A percentile compares a stretch with the other conserved stretches of the same genome.
Evolutionary conservation across 2,888 invertebrate species (phyloP).

Genomic region (Drosophila mettleri): DNA sequence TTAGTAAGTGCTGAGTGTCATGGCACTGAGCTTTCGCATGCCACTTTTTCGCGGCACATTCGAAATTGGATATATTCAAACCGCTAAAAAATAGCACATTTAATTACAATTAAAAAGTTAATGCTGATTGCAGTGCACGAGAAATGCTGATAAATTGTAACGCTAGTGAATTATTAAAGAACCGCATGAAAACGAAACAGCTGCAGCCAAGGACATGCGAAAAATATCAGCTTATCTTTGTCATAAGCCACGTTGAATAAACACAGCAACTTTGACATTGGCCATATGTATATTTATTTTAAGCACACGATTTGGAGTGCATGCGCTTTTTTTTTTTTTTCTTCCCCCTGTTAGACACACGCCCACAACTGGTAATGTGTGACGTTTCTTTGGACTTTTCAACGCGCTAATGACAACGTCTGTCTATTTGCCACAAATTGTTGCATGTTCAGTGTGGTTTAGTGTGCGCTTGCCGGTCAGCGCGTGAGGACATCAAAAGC

Average conservation of each 20-base stretch:
- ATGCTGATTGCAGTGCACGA: neutral
- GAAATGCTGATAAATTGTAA: neutral
- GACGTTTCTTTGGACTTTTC: constrained; percentile 31
- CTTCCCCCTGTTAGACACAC: constrained; percentile 4
- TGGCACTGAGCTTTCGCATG: neutral
- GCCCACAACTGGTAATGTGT: neutral
- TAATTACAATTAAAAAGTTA: neutral
- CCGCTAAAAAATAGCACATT: neutral
- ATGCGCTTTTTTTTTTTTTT: constrained; percentile 11
- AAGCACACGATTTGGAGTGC: constrained; percentile 4
- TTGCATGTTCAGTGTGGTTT: constrained; percentile 61
- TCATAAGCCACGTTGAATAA: constrained; percentile 26
- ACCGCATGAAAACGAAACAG: constrained; percentile 46
- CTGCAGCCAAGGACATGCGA: constrained; percentile 62
- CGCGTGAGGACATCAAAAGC: constrained; percentile 52
- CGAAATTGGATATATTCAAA: neutral
- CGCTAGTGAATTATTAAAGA: constrained; percentile 52
- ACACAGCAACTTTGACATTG: constrained; percentile 15
- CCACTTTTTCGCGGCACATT: neutral
- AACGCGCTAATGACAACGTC: constrained; percentile 42
- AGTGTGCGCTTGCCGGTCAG: constrained; percentile 56
- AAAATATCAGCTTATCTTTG: constrained; percentile 24
- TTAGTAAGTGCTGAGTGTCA: neutral
- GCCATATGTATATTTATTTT: constrained; percentile 2
- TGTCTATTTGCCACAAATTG: constrained; percentile 54